Percentiles rank a stretch among this genome's conserved stretches.
Conservation (phyloP, 37 sponge, comb jelly and placozoan species). For the Ianthella basta region DNA sequence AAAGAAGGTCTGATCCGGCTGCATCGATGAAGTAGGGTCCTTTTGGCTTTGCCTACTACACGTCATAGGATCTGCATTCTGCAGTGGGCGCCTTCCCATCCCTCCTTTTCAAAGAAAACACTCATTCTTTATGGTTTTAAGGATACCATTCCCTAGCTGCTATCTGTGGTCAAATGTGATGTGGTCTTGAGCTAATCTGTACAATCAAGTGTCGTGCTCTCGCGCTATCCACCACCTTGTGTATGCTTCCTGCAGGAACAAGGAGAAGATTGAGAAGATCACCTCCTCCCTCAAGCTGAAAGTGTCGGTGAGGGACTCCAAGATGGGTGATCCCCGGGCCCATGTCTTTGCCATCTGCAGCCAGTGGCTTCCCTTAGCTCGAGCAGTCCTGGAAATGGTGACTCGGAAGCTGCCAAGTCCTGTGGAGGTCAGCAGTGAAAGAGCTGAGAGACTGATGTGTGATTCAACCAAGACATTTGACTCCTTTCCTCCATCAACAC, state of each 20-base stretch:
- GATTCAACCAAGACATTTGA: conserved; percentile 51
- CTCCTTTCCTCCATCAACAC: conserved; percentile 79
- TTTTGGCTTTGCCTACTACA: conserved; percentile 9
- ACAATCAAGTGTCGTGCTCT: too few species aligned
- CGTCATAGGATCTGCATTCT: too few species aligned
- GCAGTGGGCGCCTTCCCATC: not conserved
- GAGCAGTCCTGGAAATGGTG: conserved; percentile 85
- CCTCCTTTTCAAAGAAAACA: not conserved
- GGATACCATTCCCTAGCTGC: too few species aligned
- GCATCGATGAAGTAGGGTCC: not conserved
- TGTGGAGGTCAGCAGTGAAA: conserved; percentile 60
- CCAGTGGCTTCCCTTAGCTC: conserved; percentile 95
- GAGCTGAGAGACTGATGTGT: conserved; percentile 88
- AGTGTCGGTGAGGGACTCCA: conserved; percentile 78
- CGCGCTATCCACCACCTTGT: too few species aligned
- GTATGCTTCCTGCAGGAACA: conserved; percentile 71
- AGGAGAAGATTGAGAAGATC: conserved; percentile 87
- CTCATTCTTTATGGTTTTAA: too few species aligned
- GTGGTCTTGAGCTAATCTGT: too few species aligned
- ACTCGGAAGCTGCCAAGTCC: conserved; percentile 81
- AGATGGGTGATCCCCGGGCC: conserved; percentile 64
- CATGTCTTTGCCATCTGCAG: conserved; percentile 83
- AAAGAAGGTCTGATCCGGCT: not conserved
- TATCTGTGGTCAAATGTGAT: too few species aligned
- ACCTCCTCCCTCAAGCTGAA: conserved; percentile 73